Percentiles rank a stretch among this genome's conserved stretches.
These are phyloP conservation scores for Epinephelus awoara DNA, from an alignment of 2,797 vertebrate genomes.

Conservation along the genomic window DNA sequence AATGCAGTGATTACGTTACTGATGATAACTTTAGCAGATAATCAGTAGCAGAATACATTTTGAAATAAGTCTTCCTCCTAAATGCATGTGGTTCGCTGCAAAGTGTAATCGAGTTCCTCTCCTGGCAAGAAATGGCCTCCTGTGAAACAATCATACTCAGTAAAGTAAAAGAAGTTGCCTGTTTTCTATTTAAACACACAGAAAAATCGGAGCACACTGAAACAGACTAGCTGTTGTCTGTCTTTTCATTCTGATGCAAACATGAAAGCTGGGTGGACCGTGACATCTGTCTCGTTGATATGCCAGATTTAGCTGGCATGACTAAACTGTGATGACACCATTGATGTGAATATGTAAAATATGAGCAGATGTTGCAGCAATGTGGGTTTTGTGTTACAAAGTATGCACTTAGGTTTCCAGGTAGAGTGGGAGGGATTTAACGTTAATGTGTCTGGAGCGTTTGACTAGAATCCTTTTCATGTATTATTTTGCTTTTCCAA, in stretches of 20 bases:
- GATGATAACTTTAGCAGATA: slow-evolving; percentile 52
- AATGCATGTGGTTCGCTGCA: slow-evolving; percentile 26
- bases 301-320: slow-evolving; percentile 59
- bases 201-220: slow-evolving; percentile 37
- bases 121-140: slow-evolving; percentile 15
- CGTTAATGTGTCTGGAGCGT: slow-evolving; percentile 4
- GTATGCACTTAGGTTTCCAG: slow-evolving; percentile 15
- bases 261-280: slow-evolving; percentile 62
- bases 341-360: slow-evolving; percentile 52
- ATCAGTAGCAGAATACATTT: slow-evolving; percentile 47
- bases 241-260: slow-evolving; percentile 48
- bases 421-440: slow-evolving; percentile 16
- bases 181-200: slow-evolving; percentile 54
- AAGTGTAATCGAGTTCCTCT: slow-evolving; percentile 24
- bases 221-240: slow-evolving; percentile 58
- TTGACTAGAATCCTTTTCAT: background rate
- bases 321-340: slow-evolving; percentile 65
- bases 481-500: background rate
- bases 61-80: slow-evolving; percentile 43
- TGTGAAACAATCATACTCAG: slow-evolving; percentile 15
- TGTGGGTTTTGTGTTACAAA: slow-evolving; percentile 46
- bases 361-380: slow-evolving; percentile 54
- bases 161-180: slow-evolving; percentile 40
- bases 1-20: slow-evolving; percentile 37
- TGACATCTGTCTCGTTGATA: slow-evolving; percentile 54